phyloP scores from a whole-genome alignment of 2,888 invertebrate genomes.

The Xestia sexstrigata region DNA sequence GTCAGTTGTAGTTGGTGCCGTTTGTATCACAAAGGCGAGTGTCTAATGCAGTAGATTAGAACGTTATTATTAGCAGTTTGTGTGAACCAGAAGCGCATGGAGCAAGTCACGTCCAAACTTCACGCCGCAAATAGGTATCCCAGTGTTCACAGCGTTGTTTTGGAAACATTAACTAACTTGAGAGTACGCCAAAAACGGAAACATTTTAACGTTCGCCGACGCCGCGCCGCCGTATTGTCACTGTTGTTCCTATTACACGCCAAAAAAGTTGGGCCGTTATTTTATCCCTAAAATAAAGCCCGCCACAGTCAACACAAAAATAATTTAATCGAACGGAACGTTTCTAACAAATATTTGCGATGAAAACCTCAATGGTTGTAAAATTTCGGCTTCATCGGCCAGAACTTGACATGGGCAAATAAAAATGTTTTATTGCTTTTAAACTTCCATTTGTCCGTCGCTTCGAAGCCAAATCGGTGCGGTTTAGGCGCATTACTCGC shows the following conservation, averaged over 20 bases:
- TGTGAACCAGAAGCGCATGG: slow-evolving; percentile 66
- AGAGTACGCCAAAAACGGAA: slow-evolving; percentile 89
- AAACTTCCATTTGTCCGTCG: slow-evolving; percentile 73
- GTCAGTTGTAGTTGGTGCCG: slow-evolving; percentile 48
- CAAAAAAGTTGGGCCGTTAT: slow-evolving; percentile 79
- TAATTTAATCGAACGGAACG: slow-evolving; percentile 73
- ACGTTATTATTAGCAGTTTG: slow-evolving; percentile 72
- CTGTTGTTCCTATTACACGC: slow-evolving; percentile 80
- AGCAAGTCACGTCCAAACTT: slow-evolving; percentile 77
- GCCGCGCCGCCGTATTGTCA: slow-evolving; percentile 80
- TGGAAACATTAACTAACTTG: slow-evolving; percentile 89
- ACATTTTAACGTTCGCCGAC: slow-evolving; percentile 83
- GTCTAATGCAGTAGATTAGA: slow-evolving; percentile 61
- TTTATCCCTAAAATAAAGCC: slow-evolving; percentile 66
- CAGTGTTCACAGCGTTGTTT: slow-evolving; percentile 84
- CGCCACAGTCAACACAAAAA: slow-evolving; percentile 71
- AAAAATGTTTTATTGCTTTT: slow-evolving; percentile 79
- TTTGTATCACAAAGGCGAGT: slow-evolving; percentile 42
- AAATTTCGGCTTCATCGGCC: slow-evolving; percentile 76
- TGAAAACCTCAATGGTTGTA: slow-evolving; percentile 77
- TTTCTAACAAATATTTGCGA: slow-evolving; percentile 77
- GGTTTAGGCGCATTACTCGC: slow-evolving; percentile 64
- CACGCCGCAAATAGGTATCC: slow-evolving; percentile 77
- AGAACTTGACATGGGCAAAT: slow-evolving; percentile 76
- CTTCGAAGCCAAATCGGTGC: slow-evolving; percentile 68